Base-by-base conservation (phyloP, 2,888 invertebrate species). In the Parasteatoda lunata region DNA sequence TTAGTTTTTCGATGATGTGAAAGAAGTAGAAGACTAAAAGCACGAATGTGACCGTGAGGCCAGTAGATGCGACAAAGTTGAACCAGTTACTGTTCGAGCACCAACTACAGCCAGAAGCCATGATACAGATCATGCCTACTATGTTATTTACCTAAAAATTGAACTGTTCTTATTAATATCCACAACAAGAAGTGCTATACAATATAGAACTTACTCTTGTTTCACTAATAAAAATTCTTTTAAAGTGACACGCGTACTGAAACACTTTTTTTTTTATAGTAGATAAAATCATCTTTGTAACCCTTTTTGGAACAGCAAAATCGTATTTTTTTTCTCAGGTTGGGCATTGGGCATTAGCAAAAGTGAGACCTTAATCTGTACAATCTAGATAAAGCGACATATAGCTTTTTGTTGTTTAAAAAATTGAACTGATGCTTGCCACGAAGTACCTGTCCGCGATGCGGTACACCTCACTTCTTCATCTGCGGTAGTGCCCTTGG, bases 31-130 rank as follows among this genome's bases (percentile, higher is more conserved):
- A 93, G 1, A 94, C 94, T 15, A 97, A 93, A 78, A 97, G 92
- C 89, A 96, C 94, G 59, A 95, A 95, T 5, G 96, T 96, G 91
- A 96, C 95, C 95, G 96, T 96, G 92, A 97, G 96, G n/a, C 95
- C 97, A 15, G 94, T 94, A 94, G 96, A 96, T 0, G 97, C 93
- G 77, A 97, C 94, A 90, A 95, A 95, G 91, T 94, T 95, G 93
- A 96, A 96, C 94, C 94, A 96, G 83, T 94, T 93, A 77, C 95
- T 95, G 89, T 94, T 94, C 77, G 94, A 93, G 72, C 92, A 91
- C 89, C 91, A 92, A 89, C 93, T 93, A 79, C 92, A 92, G 30
- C 90, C 90, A 15, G 95, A 94, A 88, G 96, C 95, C 92, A 95
- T 96, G 90, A 97, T 95, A 92, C 97, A 97, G 8, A 88, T 79